Base-by-base conservation (phyloP, 2,888 invertebrate genomes). In the Carcina quercana region DNA sequence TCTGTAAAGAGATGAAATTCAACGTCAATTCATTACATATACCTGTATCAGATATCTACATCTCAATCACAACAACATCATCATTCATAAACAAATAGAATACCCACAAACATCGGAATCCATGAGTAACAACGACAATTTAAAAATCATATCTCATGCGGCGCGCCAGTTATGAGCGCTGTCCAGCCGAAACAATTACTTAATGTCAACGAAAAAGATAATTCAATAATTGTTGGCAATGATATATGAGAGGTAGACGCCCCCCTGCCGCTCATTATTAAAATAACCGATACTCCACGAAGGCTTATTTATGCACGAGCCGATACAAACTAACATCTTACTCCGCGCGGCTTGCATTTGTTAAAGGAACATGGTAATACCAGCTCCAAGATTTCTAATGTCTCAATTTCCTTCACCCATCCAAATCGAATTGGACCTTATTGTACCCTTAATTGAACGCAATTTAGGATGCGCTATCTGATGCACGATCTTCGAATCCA, bases 121-220 rank as follows among this genome's bases (percentile, higher is more conserved):
- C 53, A 42, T 56, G 45, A 43, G 44, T 20, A 50, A 52, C 58
- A 59, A 58, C 53, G 64, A 60, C 64, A 62, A 69, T 71, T 72
- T 65, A 61, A 69, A 69, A 64, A 50, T 57, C 47, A 71, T 76
- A 66, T 46, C 60, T 75, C 71, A 73, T 66, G 37, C 45, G 59
- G 61, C 59, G 62, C 64, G 64, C 70, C 59, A 57, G 71, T 61
- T 67, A 67, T 66, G 70, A 60, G 53, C 65, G 39, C 52, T 53
- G 50, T 38, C 67, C 57, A 58, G 59, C 57, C 53, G 53, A 74
- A 79, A 82, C 83, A 83, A 83, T 83, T 82, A 83, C 83, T 83
- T 83, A 82, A 80, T 74, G 80, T 82, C 83, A 76, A 72, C 78
- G 66, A 74, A 76, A 78, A 79, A 80, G 72, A 82, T 82, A 82